Percentiles rank a stretch among this genome's conserved stretches.
phyloP scores from a whole-genome alignment of 1,140 invertebrate species.

The Drepana arcuata region DNA sequence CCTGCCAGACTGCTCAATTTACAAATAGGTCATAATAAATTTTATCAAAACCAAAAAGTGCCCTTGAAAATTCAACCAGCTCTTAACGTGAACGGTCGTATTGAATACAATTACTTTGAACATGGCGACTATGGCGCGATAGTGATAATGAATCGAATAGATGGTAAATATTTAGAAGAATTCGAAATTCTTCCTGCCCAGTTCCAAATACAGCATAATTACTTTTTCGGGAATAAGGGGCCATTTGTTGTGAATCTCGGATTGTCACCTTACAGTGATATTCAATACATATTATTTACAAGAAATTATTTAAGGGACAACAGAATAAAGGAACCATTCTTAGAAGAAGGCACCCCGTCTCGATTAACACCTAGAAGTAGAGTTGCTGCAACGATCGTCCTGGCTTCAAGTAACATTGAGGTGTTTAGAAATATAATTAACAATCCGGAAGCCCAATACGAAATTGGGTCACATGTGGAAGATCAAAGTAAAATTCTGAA shows the following conservation, averaged over 20 bases:
- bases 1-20: constrained; percentile 74
- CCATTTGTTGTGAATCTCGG: constrained; percentile 90
- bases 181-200: constrained; percentile 78
- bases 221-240: constrained; percentile 90
- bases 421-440: constrained; percentile 94
- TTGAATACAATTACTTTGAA: constrained; percentile 92
- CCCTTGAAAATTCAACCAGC: constrained; percentile 87
- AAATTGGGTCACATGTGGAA: constrained; percentile 95
- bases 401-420: constrained; percentile 91
- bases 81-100: constrained; percentile 83
- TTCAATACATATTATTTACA: constrained; percentile 88
- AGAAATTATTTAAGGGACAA: constrained; percentile 92
- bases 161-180: constrained; percentile 79
- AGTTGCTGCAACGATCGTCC: constrained; percentile 91
- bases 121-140: constrained; percentile 87
- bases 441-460: constrained; percentile 91
- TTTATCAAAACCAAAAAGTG: constrained; percentile 83
- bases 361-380: constrained; percentile 88
- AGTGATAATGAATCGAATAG: constrained; percentile 86
- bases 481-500: constrained; percentile 96
- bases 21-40: constrained; percentile 89
- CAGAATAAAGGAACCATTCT: constrained; percentile 89
- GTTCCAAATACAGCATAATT: constrained; percentile 89
- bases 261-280: constrained; percentile 86
- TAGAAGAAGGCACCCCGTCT: constrained; percentile 73